A percentile compares a stretch with the other conserved stretches of the same genome.
These are phyloP conservation scores for Nemapogon koenigi DNA, from an alignment of 2,888 invertebrate genomes.

Conservation along the genomic window DNA sequence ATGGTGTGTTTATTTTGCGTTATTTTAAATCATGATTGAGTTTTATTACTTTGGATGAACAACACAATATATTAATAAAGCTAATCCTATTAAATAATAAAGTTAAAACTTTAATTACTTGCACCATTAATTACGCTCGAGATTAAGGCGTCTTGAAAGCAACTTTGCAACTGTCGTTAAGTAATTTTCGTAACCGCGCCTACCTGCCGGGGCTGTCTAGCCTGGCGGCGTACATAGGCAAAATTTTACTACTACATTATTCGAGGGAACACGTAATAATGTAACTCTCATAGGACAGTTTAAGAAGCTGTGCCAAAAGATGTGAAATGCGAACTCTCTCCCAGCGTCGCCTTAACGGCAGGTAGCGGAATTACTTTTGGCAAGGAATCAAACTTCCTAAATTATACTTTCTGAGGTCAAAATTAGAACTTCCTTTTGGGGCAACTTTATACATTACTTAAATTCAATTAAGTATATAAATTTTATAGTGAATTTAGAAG, in stretches of 20 bases:
- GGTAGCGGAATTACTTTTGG: constrained; percentile 36
- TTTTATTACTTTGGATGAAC: too few relatives aligned
- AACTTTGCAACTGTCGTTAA: constrained; percentile 22
- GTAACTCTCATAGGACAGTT: constrained; percentile 23
- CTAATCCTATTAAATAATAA: too few relatives aligned
- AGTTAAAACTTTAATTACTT: too few relatives aligned
- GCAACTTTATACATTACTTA: too few relatives aligned
- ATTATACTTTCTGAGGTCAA: constrained; percentile 20
- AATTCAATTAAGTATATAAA: too few relatives aligned
- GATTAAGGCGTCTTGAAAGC: neutral
- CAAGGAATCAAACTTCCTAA: constrained; percentile 37
- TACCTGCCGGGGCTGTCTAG: constrained; percentile 16
- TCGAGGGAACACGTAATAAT: constrained; percentile 21
- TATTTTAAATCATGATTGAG: too few relatives aligned
- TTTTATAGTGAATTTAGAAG: too few relatives aligned
- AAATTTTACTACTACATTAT: constrained; percentile 16
- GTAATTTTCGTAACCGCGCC: constrained; percentile 23
- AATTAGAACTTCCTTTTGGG: too few relatives aligned
- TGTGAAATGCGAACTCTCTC: constrained; percentile 30
- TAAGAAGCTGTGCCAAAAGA: constrained; percentile 48
- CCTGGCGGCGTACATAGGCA: constrained; percentile 1
- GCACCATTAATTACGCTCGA: constrained; percentile 3
- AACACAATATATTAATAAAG: too few relatives aligned
- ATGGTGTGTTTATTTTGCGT: too few relatives aligned
- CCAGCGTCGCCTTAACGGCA: constrained; percentile 12